Evolutionary conservation across 2,113 vertebrate species (phyloP).

Genomic region (Heterochromis multidens): DNA sequence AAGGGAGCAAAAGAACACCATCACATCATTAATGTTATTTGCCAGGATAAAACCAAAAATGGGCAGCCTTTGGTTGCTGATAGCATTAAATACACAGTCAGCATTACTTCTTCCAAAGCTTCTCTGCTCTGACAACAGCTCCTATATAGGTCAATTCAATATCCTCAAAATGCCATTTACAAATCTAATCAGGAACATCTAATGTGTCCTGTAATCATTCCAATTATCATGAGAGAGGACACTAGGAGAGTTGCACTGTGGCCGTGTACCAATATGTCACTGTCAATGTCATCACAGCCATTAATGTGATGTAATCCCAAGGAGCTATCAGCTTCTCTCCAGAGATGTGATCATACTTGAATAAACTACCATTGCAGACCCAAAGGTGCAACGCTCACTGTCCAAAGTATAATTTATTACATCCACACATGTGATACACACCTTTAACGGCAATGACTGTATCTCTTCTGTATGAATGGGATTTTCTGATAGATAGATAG

Average conservation of each 20-base stretch:
- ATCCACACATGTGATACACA: not conserved
- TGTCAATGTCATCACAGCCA: conserved; percentile 13
- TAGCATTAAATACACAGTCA: not conserved
- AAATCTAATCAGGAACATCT: conserved; percentile 36
- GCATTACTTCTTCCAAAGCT: not conserved
- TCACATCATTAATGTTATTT: conserved; percentile 13
- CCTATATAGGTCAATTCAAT: not conserved
- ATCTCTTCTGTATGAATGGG: not conserved
- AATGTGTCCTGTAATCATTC: conserved; percentile 58
- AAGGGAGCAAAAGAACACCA: not conserved
- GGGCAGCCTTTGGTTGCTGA: not conserved
- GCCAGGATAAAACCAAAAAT: not conserved
- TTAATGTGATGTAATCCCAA: conserved; percentile 13
- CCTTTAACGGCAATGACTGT: not conserved
- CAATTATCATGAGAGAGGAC: conserved; percentile 47
- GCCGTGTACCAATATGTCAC: conserved; percentile 16
- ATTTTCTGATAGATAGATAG: not conserved
- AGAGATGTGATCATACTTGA: not conserved
- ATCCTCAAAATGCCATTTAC: conserved; percentile 28
- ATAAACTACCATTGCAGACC: not conserved
- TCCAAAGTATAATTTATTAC: not conserved
- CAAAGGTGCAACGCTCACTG: not conserved
- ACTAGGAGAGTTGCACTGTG: conserved; percentile 15
- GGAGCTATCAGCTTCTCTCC: not conserved
- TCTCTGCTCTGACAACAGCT: not conserved